Conservation (phyloP, 2,888 invertebrate species). For the Cheilosia impressa region DNA sequence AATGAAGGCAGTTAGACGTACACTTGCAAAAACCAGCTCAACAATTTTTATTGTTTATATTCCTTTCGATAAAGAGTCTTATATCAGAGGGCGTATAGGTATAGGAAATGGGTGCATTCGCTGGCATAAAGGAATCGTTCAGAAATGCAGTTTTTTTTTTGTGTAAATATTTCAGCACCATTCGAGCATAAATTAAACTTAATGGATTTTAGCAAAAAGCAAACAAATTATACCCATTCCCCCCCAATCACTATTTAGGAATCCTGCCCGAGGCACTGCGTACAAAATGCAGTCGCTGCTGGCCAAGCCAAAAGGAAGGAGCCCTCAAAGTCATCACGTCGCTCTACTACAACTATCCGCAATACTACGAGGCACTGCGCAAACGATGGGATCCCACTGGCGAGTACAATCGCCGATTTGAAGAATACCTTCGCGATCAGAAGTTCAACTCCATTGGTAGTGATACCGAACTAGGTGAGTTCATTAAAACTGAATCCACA, state of each 20-base stretch:
- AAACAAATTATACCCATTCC: background rate
- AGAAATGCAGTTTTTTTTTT: too few species aligned
- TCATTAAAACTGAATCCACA: background rate
- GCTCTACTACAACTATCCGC: conserved; percentile 86
- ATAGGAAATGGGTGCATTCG: too few species aligned
- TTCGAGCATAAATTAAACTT: too few species aligned
- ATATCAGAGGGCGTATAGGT: too few species aligned
- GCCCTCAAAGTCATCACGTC: conserved; percentile 89
- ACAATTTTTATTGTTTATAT: too few species aligned
- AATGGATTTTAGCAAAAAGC: background rate
- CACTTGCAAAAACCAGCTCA: too few species aligned
- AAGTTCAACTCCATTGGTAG: conserved; percentile 77
- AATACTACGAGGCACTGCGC: conserved; percentile 88
- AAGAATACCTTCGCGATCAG: conserved; percentile 79
- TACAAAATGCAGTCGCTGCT: conserved; percentile 88
- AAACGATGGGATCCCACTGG: conserved; percentile 90
- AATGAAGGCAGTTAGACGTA: too few species aligned
- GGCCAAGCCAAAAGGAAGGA: conserved; percentile 87
- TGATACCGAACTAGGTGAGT: conserved; percentile 58
- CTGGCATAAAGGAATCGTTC: too few species aligned
- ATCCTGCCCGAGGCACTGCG: conserved; percentile 89
- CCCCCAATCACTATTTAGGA: conserved; percentile 82
- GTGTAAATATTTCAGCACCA: too few species aligned
- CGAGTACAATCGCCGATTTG: conserved; percentile 85
- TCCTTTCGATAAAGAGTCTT: too few species aligned